Conservation (phyloP, 2,797 vertebrate genomes). For the Platalea minor region DNA sequence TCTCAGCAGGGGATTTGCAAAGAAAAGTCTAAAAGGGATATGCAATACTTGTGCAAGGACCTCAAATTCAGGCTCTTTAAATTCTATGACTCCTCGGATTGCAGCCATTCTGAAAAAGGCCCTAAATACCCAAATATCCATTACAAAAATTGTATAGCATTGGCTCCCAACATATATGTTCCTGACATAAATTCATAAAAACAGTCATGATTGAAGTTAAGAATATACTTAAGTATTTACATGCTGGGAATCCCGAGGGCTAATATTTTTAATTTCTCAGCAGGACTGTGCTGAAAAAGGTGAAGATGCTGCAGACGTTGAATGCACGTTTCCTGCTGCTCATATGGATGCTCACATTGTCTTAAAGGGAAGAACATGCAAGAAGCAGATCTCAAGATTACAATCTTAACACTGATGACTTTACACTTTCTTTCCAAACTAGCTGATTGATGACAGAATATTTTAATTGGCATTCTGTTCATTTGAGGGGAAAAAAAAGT, state of each 20-base stretch:
- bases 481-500: fast-evolving
- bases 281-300: neutral
- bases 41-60: neutral
- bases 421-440: neutral
- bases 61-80: neutral
- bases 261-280: neutral
- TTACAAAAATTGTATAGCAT: neutral
- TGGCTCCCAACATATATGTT: neutral
- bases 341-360: neutral
- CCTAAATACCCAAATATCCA: neutral
- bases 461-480: neutral
- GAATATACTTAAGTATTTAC: neutral
- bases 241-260: neutral
- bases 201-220: neutral
- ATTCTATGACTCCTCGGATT: neutral
- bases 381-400: neutral
- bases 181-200: neutral
- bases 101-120: neutral
- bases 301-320: neutral
- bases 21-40: neutral
- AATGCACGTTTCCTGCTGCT: neutral
- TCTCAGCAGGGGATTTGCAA: neutral
- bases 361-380: neutral
- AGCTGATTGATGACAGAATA: neutral
- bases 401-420: neutral